phyloP scores from a whole-genome alignment of 2,888 invertebrate species.

The Dusona sp. region DNA sequence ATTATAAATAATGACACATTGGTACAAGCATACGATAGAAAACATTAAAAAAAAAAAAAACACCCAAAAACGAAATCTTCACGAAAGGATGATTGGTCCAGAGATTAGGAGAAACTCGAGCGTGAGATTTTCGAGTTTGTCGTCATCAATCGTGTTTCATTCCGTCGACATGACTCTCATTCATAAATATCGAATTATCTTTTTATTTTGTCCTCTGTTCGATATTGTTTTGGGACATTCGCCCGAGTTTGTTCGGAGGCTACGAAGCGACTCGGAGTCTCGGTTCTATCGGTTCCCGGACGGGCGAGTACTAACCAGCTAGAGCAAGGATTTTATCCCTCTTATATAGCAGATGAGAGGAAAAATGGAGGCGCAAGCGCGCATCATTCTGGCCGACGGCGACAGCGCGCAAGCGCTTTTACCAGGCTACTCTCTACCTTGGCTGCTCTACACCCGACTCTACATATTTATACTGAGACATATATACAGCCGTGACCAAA shows the following conservation, averaged over 20 bases:
- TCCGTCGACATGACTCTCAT: constrained; percentile 6
- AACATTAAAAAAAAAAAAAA: not conserved
- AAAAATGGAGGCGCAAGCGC: constrained; percentile 60
- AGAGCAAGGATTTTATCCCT: constrained; percentile 33
- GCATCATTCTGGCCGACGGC: constrained; percentile 8
- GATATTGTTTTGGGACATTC: not conserved
- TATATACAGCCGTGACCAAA: not conserved
- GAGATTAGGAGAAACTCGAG: not conserved
- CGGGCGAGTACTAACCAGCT: constrained; percentile 62
- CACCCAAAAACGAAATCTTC: not conserved
- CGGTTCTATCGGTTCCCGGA: constrained; percentile 45
- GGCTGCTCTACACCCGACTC: constrained; percentile 23
- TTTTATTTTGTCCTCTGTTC: not conserved
- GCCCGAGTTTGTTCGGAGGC: not conserved
- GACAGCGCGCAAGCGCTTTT: constrained; percentile 57
- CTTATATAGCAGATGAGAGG: constrained; percentile 47
- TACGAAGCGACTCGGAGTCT: not conserved
- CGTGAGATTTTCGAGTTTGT: not conserved
- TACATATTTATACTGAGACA: not conserved
- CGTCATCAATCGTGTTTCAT: not conserved
- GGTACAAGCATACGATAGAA: not conserved
- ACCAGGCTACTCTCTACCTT: constrained; percentile 33
- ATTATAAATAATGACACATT: not conserved
- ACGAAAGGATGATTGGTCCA: not conserved
- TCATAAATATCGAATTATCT: not conserved